A percentile compares a stretch with the other conserved stretches of the same genome.
These are phyloP conservation scores for Urechis unicinctus DNA, from an alignment of 2,888 invertebrate species.

Conservation along the genomic window DNA sequence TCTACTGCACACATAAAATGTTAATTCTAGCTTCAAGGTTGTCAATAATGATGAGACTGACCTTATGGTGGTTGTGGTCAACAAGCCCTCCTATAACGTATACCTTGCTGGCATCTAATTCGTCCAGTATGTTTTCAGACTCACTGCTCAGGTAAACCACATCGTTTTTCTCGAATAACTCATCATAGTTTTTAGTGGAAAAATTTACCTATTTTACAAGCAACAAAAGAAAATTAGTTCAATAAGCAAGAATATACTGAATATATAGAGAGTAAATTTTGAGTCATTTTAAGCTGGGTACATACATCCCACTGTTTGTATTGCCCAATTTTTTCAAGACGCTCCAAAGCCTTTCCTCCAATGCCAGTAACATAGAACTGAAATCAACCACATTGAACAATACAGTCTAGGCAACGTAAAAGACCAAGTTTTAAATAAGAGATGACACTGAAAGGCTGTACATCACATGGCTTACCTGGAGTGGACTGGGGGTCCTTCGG, in stretches of 20 bases:
- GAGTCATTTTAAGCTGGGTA: too few relatives aligned
- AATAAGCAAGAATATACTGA: background rate
- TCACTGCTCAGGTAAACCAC: constrained; percentile 90
- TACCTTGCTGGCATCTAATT: constrained; percentile 65
- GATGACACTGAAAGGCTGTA: background rate
- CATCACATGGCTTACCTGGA: constrained; percentile 51
- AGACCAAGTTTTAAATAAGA: too few relatives aligned
- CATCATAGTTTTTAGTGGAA: constrained; percentile 61
- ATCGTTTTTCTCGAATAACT: constrained; percentile 67
- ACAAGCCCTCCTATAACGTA: constrained; percentile 97
- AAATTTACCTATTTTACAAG: constrained; percentile 69
- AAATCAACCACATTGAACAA: too few relatives aligned
- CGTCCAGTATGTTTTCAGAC: constrained; percentile 74
- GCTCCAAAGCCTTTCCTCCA: constrained; percentile 64
- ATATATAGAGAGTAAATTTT: too few relatives aligned
- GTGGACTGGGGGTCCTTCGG: constrained; percentile 69
- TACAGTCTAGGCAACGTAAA: too few relatives aligned
- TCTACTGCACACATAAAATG: too few relatives aligned
- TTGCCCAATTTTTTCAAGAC: constrained; percentile 76
- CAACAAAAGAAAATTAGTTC: background rate
- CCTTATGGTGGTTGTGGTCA: constrained; percentile 90
- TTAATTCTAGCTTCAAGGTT: background rate
- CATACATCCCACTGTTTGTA: constrained; percentile 88
- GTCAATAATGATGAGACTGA: background rate
- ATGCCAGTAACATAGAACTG: constrained; percentile 79